These are phyloP conservation scores for Carlito syrichta DNA, from an alignment of 2,113 vertebrate species.

Conservation along the genomic window DNA sequence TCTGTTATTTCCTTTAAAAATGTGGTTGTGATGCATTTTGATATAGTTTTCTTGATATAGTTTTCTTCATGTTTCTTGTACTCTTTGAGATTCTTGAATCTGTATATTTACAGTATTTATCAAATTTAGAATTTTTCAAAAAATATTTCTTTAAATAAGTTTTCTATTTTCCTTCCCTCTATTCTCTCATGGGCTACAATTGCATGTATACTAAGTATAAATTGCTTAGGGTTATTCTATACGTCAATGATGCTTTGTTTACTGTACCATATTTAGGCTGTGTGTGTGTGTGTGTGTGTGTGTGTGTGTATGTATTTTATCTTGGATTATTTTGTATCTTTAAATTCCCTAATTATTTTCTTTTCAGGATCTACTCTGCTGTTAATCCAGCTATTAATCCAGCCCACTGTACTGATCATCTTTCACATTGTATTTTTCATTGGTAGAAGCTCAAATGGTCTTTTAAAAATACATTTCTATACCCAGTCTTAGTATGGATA, in stretches of 20 bases:
- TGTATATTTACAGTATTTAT: background rate
- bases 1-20: background rate
- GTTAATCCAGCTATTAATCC: background rate
- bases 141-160: background rate
- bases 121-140: background rate
- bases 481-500: background rate
- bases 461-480: background rate
- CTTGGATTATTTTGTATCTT: background rate
- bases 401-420: background rate
- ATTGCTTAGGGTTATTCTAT: background rate
- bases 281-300: background rate
- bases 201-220: background rate
- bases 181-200: background rate
- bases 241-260: background rate
- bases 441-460: background rate
- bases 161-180: background rate
- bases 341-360: background rate
- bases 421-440: background rate
- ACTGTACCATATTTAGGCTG: background rate
- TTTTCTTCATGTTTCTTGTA: background rate
- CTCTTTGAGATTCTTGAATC: background rate
- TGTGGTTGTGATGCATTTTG: background rate
- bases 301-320: background rate
- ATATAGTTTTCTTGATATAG: background rate
- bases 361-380: background rate